Base-by-base conservation (phyloP, 2,797 vertebrate species). In the Vultur gryphus region DNA sequence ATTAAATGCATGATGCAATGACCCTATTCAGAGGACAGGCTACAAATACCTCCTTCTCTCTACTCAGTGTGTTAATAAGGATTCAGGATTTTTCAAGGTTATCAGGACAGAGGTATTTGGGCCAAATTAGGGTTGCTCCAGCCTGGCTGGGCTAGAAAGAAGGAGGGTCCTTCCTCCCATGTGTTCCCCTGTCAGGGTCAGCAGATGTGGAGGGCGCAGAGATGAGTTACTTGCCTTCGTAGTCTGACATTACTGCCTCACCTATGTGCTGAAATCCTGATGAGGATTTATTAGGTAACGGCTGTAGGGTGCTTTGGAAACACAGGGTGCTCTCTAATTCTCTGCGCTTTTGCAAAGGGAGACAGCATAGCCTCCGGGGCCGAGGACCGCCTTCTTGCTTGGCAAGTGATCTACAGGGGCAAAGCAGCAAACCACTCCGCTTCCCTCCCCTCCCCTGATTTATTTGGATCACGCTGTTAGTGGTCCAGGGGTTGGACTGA, bases 401-500 rank as follows among this genome's bases (percentile, higher is more conserved):
- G 26, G 33, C 49, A 85, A 29, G 25, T 12, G 62, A 55, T 3
- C 29, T 29, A 2, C 9, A 16, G 33, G 52, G 20, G 5, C n/a
- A 71, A 48, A 70, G 52, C 81, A 92, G 78, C 75, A 75, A 73
- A 71, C 19, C 13, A 3, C 33, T 15, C 15, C 0, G 0, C 33
- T 33, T 28, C 23, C 15, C 33, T 54, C 41, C 54, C 51, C 67
- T 71, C 16, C 70, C 66, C 61, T 61, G 70, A 7, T 16, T 46
- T 7, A 16, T 41, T 26, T 14, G 77, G 67, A 19, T 66, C 33
- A 5, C 18, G 1, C 29, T 31, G 11, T 5, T 37, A 13, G 24
- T 11, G n/a, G 11, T 17, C 29, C 66, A 19, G 39, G 26, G 31
- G 15, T 54, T 0, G 1, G 48, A 13, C 28, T 0, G 29, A 81